phyloP scores from a whole-genome alignment of 2,113 vertebrate species.

The Tiliqua scincoides region DNA sequence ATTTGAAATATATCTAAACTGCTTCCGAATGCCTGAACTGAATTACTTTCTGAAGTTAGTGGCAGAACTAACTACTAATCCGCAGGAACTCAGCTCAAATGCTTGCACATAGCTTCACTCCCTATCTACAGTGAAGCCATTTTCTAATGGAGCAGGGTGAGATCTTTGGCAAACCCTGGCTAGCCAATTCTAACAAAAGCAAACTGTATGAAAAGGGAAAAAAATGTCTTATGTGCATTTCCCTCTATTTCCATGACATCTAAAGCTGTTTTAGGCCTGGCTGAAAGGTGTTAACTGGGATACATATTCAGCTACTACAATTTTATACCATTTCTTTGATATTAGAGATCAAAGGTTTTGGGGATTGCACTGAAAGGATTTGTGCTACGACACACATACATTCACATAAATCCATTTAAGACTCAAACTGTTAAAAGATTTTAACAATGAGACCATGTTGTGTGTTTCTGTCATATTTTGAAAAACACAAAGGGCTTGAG shows the following conservation, averaged over 20 bases:
- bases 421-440: conserved; percentile 3
- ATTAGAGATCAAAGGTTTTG: background rate
- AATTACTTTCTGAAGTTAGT: too few relatives aligned
- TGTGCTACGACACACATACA: background rate
- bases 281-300: background rate
- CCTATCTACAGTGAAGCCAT: background rate
- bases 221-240: background rate
- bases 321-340: background rate
- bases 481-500: background rate
- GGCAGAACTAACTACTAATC: too few relatives aligned
- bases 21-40: too few relatives aligned
- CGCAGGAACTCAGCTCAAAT: too few relatives aligned
- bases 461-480: background rate
- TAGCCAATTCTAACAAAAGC: background rate
- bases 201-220: background rate
- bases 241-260: background rate
- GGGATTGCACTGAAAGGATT: background rate
- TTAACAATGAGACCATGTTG: conserved; percentile 16
- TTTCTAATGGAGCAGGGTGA: background rate
- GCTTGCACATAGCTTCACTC: too few relatives aligned
- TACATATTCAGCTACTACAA: background rate
- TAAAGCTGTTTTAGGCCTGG: background rate
- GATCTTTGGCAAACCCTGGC: background rate
- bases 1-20: too few relatives aligned
- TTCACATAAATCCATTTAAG: background rate